phyloP scores from a whole-genome alignment of 2,888 invertebrate species.

The Nymphalis urticae region DNA sequence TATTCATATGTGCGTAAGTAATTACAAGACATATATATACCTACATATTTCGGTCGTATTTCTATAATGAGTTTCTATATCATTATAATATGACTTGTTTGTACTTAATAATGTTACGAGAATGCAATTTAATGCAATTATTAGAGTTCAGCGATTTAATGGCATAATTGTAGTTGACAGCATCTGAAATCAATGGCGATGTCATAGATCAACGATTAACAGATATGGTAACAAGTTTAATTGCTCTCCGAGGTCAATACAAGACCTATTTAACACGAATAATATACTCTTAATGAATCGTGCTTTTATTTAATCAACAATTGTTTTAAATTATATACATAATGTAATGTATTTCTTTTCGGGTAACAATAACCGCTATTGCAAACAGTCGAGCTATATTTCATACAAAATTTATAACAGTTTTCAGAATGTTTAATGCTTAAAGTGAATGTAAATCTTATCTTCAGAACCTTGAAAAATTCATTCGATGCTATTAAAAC shows the following conservation, averaged over 20 bases:
- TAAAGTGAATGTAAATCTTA: slow-evolving; percentile 34
- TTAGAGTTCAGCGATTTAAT: slow-evolving; percentile 34
- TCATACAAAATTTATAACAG: neutral
- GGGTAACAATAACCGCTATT: no score
- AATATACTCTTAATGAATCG: neutral
- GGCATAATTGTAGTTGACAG: slow-evolving; percentile 34
- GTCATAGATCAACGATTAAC: slow-evolving; percentile 40
- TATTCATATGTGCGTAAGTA: no score
- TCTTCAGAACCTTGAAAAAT: slow-evolving; percentile 37
- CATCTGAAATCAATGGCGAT: slow-evolving; percentile 38
- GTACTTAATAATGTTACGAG: slow-evolving; percentile 16
- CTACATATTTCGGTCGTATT: no score
- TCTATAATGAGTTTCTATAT: neutral
- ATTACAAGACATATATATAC: no score
- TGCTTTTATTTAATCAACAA: no score
- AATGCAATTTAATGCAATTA: slow-evolving; percentile 38
- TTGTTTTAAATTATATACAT: no score
- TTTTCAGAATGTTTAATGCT: slow-evolving; percentile 13
- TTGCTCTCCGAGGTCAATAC: slow-evolving; percentile 22
- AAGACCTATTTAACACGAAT: neutral
- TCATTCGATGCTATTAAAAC: slow-evolving; percentile 43
- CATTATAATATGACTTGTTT: slow-evolving; percentile 4
- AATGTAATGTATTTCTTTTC: neutral
- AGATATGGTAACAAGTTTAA: slow-evolving; percentile 19
- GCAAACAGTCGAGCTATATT: neutral